Percentiles rank a stretch among this genome's conserved stretches.
phyloP scores from a whole-genome alignment of 2,113 vertebrate genomes.

The Egretta garzetta region DNA sequence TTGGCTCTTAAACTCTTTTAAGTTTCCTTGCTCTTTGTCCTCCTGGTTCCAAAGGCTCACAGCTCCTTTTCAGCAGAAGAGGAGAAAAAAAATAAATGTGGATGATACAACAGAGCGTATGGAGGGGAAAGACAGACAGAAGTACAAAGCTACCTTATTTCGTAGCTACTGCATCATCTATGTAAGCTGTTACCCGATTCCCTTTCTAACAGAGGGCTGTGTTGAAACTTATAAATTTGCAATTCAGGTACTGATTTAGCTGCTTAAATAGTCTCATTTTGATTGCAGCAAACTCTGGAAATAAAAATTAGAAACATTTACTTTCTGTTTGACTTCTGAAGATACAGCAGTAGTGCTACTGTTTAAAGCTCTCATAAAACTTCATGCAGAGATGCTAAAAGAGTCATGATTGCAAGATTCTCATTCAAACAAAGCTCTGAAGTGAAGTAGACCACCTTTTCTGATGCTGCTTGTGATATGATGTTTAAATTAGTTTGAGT shows the following conservation, averaged over 20 bases:
- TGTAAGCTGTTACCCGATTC: not conserved
- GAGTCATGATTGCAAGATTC: not conserved
- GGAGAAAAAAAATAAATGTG: not conserved
- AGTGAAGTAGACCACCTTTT: not conserved
- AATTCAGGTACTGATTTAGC: not conserved
- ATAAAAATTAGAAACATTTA: not conserved
- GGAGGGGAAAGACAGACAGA: not conserved
- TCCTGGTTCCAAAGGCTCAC: not conserved
- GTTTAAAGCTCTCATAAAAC: not conserved
- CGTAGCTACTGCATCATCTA: not conserved
- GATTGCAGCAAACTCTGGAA: not conserved
- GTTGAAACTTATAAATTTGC: not conserved
- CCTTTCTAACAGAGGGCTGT: not conserved
- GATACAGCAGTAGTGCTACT: not conserved
- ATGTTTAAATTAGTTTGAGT: not conserved
- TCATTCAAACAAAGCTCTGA: not conserved
- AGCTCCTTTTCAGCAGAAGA: not conserved
- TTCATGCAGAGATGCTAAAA: not conserved
- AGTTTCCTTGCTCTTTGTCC: not conserved
- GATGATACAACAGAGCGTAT: not conserved
- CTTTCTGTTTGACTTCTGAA: not conserved
- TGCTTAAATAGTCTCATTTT: not conserved
- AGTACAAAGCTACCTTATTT: not conserved
- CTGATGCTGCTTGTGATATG: not conserved
- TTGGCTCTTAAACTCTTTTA: not conserved